Percentiles rank a stretch among this genome's conserved stretches.
Conservation (phyloP, 1,140 invertebrate genomes). For the Drosophila arawakana region DNA sequence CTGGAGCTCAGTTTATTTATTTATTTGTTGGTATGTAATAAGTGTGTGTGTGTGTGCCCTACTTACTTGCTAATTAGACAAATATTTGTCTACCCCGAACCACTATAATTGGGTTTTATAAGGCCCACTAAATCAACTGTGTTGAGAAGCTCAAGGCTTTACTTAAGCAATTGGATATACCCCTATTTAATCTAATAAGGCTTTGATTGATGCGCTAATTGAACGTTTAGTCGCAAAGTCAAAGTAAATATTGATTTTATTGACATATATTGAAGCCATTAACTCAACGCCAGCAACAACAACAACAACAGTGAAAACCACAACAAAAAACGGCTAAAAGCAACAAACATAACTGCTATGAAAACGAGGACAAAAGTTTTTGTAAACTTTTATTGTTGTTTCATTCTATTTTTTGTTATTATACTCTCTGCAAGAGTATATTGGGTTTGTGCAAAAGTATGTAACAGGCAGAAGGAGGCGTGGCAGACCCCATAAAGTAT, state of each 20-base stretch:
- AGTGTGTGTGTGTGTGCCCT: slow-evolving; percentile 27
- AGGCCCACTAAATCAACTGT: slow-evolving; percentile 8
- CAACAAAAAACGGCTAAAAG: slow-evolving; percentile 9
- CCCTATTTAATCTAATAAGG: slow-evolving; percentile 11
- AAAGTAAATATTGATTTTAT: slow-evolving; percentile 73
- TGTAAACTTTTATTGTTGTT: slow-evolving; percentile 54
- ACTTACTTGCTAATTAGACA: slow-evolving; percentile 70
- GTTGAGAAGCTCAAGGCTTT: slow-evolving; percentile 18
- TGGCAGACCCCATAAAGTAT: too few species aligned
- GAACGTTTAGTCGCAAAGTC: slow-evolving; percentile 63
- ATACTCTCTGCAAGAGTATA: too few species aligned
- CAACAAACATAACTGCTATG: slow-evolving; percentile 3
- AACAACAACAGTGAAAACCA: slow-evolving; percentile 22
- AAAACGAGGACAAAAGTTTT: slow-evolving; percentile 42
- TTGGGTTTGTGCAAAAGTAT: too few species aligned
- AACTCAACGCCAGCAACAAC: slow-evolving; percentile 26
- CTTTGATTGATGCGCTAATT: slow-evolving; percentile 72
- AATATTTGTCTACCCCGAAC: slow-evolving; percentile 58
- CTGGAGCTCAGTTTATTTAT: neutral
- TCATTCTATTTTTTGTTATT: slow-evolving; percentile 35
- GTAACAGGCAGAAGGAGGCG: too few species aligned
- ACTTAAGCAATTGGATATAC: slow-evolving; percentile 17
- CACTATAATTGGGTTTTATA: neutral
- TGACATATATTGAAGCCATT: slow-evolving; percentile 57
- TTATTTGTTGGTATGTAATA: slow-evolving; percentile 1